These are phyloP conservation scores for Heteropelma amictum DNA, from an alignment of 2,888 invertebrate species.

Conservation along the genomic window DNA sequence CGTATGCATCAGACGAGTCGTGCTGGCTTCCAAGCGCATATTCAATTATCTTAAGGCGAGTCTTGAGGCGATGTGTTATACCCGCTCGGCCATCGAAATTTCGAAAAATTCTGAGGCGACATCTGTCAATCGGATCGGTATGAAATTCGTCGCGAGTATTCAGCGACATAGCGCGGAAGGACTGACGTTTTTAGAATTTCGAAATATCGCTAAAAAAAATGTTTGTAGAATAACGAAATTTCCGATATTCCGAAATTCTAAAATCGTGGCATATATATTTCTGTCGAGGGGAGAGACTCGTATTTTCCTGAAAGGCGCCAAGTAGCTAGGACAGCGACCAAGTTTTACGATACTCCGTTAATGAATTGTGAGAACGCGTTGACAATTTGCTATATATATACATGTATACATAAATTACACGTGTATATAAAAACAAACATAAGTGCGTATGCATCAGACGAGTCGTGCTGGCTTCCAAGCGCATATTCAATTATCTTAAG, in stretches of 20 bases:
- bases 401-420: background rate
- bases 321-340: conserved; percentile 36
- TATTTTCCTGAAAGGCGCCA: conserved; percentile 51
- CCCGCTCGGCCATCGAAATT: too few species aligned
- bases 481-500: too few species aligned
- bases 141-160: too few species aligned
- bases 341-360: conserved; percentile 46
- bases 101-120: too few species aligned
- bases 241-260: too few species aligned
- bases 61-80: too few species aligned
- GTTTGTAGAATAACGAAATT: too few species aligned
- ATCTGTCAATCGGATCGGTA: too few species aligned
- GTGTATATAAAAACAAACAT: background rate
- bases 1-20: conserved; percentile 9
- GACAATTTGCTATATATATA: conserved; percentile 21
- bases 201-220: too few species aligned
- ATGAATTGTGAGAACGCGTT: conserved; percentile 44
- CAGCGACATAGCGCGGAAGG: too few species aligned
- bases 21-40: conserved; percentile 8
- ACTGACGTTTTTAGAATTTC: too few species aligned
- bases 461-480: conserved; percentile 10
- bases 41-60: too few species aligned
- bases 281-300: conserved; percentile 11
- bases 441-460: background rate
- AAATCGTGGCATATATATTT: background rate